phyloP scores from a whole-genome alignment of 2,888 invertebrate species.

The Escarpia spicata region DNA sequence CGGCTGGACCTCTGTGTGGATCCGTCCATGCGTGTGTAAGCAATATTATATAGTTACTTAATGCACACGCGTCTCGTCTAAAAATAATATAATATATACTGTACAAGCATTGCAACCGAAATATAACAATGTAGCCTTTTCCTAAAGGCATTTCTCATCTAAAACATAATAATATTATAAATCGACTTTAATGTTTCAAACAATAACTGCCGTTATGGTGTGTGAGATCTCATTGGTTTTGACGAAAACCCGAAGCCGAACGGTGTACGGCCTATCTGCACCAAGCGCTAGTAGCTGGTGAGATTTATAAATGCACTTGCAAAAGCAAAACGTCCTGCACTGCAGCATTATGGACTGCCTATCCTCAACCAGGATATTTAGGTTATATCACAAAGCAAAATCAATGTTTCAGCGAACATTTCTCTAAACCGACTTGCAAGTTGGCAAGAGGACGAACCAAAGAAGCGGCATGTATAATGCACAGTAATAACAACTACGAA shows the following conservation, averaged over 20 bases:
- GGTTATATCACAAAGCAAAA: not conserved
- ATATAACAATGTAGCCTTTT: not conserved
- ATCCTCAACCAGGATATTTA: not conserved
- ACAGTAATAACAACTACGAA: not conserved
- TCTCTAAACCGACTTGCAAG: not conserved
- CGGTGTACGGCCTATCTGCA: not conserved
- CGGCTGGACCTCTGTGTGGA: too few species aligned
- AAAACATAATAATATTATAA: not conserved
- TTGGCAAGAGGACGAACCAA: not conserved
- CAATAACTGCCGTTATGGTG: not conserved
- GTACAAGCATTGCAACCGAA: too few species aligned
- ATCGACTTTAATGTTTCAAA: not conserved
- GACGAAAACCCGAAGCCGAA: not conserved
- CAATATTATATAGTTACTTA: too few species aligned
- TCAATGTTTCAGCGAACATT: not conserved
- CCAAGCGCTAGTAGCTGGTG: not conserved
- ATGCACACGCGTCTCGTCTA: too few species aligned
- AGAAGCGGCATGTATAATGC: not conserved
- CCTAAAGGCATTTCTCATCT: not conserved
- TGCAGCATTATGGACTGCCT: constrained; percentile 1
- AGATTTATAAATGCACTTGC: not conserved
- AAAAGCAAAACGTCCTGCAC: not conserved
- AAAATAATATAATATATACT: too few species aligned
- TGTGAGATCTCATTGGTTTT: not conserved
- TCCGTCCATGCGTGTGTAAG: too few species aligned